Evolutionary conservation across 1,140 invertebrate genomes (phyloP).

Genomic region (Cherax quadricarinatus): DNA sequence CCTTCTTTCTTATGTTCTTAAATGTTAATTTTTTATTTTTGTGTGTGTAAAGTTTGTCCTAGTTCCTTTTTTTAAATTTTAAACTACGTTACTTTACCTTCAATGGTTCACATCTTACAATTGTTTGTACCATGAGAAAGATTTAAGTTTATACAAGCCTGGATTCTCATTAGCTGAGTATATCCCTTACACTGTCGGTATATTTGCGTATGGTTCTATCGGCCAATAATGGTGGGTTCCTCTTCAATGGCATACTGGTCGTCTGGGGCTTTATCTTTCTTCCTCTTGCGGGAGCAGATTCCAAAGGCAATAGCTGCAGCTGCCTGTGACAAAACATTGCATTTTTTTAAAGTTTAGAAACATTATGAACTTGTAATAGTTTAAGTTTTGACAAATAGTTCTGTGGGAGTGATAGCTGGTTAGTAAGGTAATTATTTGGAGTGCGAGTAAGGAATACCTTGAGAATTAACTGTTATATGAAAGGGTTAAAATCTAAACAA

Average conservation of each 20-base stretch:
- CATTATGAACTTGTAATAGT: too few relatives aligned
- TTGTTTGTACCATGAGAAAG: too few relatives aligned
- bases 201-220: conserved; percentile 78
- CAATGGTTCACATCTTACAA: too few relatives aligned
- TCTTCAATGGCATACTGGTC: conserved; percentile 89
- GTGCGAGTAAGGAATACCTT: neutral
- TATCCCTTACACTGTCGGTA: neutral
- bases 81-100: too few relatives aligned
- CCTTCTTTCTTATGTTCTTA: too few relatives aligned
- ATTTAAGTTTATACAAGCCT: neutral
- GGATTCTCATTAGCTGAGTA: neutral
- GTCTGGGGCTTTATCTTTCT: conserved; percentile 86
- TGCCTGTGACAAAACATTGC: conserved; percentile 78
- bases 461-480: neutral
- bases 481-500: too few relatives aligned
- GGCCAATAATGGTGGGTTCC: conserved; percentile 89
- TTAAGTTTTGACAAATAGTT: too few relatives aligned
- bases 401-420: too few relatives aligned
- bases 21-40: too few relatives aligned
- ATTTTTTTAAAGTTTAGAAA: neutral
- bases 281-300: conserved; percentile 88
- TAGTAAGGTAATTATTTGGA: too few relatives aligned
- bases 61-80: too few relatives aligned
- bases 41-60: too few relatives aligned
- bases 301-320: conserved; percentile 85